These are phyloP conservation scores for Osedax fenrisi DNA, from an alignment of 2,888 invertebrate species.

Conservation along the genomic window DNA sequence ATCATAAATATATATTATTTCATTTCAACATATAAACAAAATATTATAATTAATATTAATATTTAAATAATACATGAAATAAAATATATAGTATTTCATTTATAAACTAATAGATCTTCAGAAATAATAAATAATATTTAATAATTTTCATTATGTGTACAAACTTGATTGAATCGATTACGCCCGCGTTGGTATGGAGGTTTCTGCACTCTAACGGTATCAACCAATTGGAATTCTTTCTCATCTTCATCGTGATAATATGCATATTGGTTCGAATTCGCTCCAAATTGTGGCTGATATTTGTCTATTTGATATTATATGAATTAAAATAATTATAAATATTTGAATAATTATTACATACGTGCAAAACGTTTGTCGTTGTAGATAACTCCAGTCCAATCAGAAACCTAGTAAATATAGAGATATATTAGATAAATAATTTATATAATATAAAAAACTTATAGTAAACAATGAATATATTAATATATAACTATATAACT, in stretches of 20 bases:
- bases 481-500: too few species aligned
- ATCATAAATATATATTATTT: too few species aligned
- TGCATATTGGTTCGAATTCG: constrained; percentile 77
- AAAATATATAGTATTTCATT: too few species aligned
- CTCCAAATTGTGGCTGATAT: constrained; percentile 48
- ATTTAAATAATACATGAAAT: too few species aligned
- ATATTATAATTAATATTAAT: too few species aligned
- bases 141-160: too few species aligned
- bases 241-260: constrained; percentile 99
- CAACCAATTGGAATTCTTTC: constrained; percentile 91
- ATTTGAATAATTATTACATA: too few species aligned
- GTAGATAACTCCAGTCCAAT: constrained; percentile 86
- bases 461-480: neutral
- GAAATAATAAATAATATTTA: too few species aligned
- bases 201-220: constrained; percentile 60
- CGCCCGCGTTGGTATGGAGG: constrained; percentile 75
- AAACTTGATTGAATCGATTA: constrained; percentile 50
- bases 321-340: too few species aligned
- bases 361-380: constrained; percentile 80
- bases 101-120: too few species aligned
- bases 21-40: too few species aligned
- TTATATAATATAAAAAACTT: neutral
- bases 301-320: constrained; percentile 38
- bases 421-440: neutral
- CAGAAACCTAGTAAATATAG: constrained; percentile 59